These are phyloP conservation scores for Turnix velox DNA, from an alignment of 2,113 vertebrate genomes.

Conservation along the genomic window DNA sequence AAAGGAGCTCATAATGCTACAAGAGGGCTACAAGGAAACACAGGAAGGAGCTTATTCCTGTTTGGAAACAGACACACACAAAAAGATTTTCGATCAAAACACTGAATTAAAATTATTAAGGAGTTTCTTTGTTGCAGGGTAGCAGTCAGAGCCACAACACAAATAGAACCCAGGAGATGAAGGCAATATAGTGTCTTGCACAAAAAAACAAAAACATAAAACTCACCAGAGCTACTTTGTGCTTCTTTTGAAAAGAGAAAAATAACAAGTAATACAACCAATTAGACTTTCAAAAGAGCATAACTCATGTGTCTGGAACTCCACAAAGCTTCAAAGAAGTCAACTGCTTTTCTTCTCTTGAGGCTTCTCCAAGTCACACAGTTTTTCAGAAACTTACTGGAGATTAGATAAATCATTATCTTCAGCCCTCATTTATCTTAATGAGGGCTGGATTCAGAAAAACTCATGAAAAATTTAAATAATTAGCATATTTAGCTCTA, in stretches of 20 bases:
- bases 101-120: neutral
- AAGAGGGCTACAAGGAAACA: constrained; percentile 2
- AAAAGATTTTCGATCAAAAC: neutral
- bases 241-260: neutral
- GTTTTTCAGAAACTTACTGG: neutral
- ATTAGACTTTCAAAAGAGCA: constrained; percentile 33
- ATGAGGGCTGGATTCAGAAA: neutral
- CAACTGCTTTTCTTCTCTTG: neutral
- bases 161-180: neutral
- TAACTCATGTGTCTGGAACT: neutral
- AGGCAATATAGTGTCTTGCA: neutral
- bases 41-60: neutral
- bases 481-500: neutral
- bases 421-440: too few species aligned
- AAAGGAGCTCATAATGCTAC: constrained; percentile 23
- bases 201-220: neutral
- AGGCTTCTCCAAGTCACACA: neutral
- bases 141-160: neutral
- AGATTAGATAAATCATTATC: neutral
- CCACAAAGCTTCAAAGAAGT: neutral
- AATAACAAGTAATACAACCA: neutral
- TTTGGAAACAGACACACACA: neutral
- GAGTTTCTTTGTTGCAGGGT: neutral
- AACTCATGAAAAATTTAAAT: neutral
- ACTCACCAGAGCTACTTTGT: neutral